Evolutionary conservation across 2,888 invertebrate species (phyloP).

Genomic region (Lithophane semibrunnea): DNA sequence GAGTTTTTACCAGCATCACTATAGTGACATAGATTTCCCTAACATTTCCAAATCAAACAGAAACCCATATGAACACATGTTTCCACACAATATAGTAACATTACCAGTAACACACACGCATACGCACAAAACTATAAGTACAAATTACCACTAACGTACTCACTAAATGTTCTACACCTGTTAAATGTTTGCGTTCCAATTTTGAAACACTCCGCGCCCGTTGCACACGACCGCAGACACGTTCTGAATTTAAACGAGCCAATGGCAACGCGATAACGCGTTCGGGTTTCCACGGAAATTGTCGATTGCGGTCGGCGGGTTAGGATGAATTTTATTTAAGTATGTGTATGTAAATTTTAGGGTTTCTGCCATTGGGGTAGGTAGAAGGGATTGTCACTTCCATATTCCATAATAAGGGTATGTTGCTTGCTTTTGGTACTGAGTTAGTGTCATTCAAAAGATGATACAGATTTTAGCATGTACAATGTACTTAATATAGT

Average conservation of each 20-base stretch:
- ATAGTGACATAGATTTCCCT: neutral
- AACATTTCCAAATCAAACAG: neutral
- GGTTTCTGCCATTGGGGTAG: constrained; percentile 33
- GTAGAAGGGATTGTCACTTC: constrained; percentile 7
- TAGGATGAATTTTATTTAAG: constrained; percentile 62
- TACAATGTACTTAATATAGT: neutral
- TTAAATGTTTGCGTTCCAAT: constrained; percentile 73
- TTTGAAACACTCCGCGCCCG: constrained; percentile 77
- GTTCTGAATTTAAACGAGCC: constrained; percentile 84
- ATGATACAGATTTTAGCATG: neutral
- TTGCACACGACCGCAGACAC: constrained; percentile 83
- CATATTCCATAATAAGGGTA: constrained; percentile 13
- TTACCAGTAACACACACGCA: constrained; percentile 16
- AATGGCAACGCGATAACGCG: constrained; percentile 78
- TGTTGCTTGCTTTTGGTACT: constrained; percentile 15
- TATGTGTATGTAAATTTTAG: constrained; percentile 58
- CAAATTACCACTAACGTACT: constrained; percentile 64
- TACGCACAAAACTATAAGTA: constrained; percentile 54
- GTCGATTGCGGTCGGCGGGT: constrained; percentile 65
- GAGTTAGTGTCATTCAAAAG: neutral
- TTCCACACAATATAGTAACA: constrained; percentile 1
- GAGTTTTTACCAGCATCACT: neutral
- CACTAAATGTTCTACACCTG: constrained; percentile 70
- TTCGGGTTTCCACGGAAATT: constrained; percentile 67
- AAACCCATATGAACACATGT: neutral